These are phyloP conservation scores for Hecatera dysodea DNA, from an alignment of 2,888 invertebrate genomes.

Conservation along the genomic window DNA sequence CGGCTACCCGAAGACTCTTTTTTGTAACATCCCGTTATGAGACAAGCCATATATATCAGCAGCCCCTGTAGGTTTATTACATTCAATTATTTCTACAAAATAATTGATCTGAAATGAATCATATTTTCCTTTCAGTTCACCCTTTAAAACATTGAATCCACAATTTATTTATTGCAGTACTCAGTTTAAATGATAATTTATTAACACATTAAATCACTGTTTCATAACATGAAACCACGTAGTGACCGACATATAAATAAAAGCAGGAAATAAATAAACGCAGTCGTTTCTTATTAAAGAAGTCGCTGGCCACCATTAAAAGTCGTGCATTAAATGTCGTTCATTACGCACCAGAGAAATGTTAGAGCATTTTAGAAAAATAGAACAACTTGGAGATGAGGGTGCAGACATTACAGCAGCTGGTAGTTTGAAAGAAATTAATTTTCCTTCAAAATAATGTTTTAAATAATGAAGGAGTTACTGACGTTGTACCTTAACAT, in stretches of 20 bases:
- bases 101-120: not conserved
- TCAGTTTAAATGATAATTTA: constrained; percentile 20
- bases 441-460: not conserved
- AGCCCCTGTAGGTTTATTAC: constrained; percentile 35
- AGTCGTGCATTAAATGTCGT: constrained; percentile 68
- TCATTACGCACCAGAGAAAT: constrained; percentile 71
- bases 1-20: constrained; percentile 33
- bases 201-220: constrained; percentile 29
- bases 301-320: constrained; percentile 71
- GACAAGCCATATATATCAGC: constrained; percentile 19
- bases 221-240: constrained; percentile 39
- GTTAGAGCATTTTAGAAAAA: constrained; percentile 67
- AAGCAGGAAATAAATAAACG: constrained; percentile 62
- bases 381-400: constrained; percentile 61
- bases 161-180: not conserved
- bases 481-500: not conserved
- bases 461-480: not conserved
- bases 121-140: not conserved
- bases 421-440: not conserved
- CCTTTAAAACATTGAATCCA: not conserved
- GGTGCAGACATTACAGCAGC: not conserved
- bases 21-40: constrained; percentile 49
- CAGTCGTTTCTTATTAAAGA: constrained; percentile 66
- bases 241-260: constrained; percentile 53
- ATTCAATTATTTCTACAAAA: constrained; percentile 11